phyloP scores from a whole-genome alignment of 1,140 invertebrate species.

The Drosophila navojoa region DNA sequence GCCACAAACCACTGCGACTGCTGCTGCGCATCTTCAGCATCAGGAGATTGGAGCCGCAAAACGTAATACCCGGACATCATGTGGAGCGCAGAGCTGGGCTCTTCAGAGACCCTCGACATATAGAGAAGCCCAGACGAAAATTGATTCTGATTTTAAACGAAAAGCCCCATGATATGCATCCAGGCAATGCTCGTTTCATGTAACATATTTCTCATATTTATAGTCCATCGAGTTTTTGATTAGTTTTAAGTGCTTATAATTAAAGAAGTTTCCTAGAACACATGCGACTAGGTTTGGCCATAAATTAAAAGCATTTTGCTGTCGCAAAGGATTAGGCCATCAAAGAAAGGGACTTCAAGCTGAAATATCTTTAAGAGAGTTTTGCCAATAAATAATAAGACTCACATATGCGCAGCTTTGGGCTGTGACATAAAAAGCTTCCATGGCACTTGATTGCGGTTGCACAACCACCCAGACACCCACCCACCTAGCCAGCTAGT shows the following conservation, averaged over 20 bases:
- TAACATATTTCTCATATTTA: slow-evolving; percentile 5
- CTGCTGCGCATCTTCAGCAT: slow-evolving; percentile 52
- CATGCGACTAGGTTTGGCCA: slow-evolving; percentile 54
- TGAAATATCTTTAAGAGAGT: slow-evolving; percentile 35
- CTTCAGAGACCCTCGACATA: background rate
- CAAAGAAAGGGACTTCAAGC: slow-evolving; percentile 19
- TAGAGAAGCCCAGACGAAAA: background rate
- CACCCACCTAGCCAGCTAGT: background rate
- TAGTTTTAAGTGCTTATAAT: slow-evolving; percentile 55
- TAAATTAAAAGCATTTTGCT: slow-evolving; percentile 62
- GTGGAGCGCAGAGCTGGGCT: no score
- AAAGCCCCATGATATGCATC: background rate
- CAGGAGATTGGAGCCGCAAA: background rate
- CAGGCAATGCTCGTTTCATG: background rate
- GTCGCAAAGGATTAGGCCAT: slow-evolving; percentile 50
- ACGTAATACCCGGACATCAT: background rate
- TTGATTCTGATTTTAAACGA: slow-evolving; percentile 21
- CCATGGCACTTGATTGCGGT: slow-evolving; percentile 62
- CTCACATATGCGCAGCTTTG: slow-evolving; percentile 41
- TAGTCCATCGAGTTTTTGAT: slow-evolving; percentile 5
- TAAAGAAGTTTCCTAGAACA: slow-evolving; percentile 56
- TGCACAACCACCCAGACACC: slow-evolving; percentile 13
- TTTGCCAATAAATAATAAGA: slow-evolving; percentile 67
- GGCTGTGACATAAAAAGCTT: slow-evolving; percentile 45
- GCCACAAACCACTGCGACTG: slow-evolving; percentile 25